Percentiles rank a stretch among this genome's conserved stretches.
Evolutionary conservation across 2,797 vertebrate species (phyloP).

Genomic region (Triplophysa yarkandensis): DNA sequence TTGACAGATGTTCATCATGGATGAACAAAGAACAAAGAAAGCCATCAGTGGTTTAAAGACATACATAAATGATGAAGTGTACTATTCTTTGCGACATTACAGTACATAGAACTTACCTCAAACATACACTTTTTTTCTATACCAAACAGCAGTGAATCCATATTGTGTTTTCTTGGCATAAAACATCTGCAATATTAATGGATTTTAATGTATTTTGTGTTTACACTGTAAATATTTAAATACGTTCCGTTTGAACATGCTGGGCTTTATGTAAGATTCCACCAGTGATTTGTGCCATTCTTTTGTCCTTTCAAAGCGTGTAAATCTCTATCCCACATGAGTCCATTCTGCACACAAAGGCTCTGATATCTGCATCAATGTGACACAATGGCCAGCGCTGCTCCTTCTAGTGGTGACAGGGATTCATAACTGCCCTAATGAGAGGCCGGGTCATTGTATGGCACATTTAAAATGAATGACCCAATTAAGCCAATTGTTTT

Average conservation of each 20-base stretch:
- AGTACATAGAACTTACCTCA: neutral
- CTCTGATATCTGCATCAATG: neutral
- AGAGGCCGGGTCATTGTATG: neutral
- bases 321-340: slow-evolving; percentile 4
- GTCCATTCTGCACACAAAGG: slow-evolving; percentile 42
- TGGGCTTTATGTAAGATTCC: slow-evolving; percentile 15
- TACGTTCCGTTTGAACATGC: neutral
- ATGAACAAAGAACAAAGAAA: too few relatives aligned
- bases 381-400: slow-evolving; percentile 28
- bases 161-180: neutral
- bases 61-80: too few relatives aligned
- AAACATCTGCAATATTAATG: too few relatives aligned
- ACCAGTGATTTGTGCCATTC: slow-evolving; percentile 9
- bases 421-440: neutral
- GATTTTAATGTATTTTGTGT: neutral
- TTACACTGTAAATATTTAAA: neutral
- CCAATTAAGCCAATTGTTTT: slow-evolving; percentile 7
- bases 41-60: too few relatives aligned
- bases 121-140: neutral
- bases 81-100: too few relatives aligned
- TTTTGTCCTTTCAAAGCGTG: slow-evolving; percentile 36
- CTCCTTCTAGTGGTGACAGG: slow-evolving; percentile 46
- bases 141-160: neutral
- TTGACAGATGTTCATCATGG: too few relatives aligned
- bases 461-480: neutral